These are phyloP conservation scores for Bruchidius siliquastri DNA, from an alignment of 2,888 invertebrate genomes.

Conservation along the genomic window DNA sequence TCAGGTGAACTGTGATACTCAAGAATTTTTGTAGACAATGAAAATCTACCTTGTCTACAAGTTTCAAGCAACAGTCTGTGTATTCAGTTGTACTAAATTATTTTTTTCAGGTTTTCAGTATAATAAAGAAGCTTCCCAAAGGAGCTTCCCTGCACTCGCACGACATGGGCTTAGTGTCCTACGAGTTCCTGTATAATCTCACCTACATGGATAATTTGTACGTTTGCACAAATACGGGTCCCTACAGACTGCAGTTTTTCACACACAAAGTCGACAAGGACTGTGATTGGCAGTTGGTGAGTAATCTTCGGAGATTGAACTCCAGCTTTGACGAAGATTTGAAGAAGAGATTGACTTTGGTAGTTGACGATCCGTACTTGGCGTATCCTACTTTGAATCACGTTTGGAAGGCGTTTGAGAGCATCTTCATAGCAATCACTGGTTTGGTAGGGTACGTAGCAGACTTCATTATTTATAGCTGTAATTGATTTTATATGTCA, in stretches of 20 bases:
- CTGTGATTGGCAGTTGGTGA: slow-evolving; percentile 28
- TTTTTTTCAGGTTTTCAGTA: slow-evolving; percentile 52
- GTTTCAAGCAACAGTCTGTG: no score
- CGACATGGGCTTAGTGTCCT: slow-evolving; percentile 58
- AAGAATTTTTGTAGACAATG: no score
- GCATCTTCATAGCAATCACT: slow-evolving; percentile 46
- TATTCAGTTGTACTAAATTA: no score
- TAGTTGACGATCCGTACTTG: slow-evolving; percentile 41
- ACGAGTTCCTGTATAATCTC: slow-evolving; percentile 57
- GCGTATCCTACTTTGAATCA: slow-evolving; percentile 41
- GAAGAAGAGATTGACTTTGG: slow-evolving; percentile 53
- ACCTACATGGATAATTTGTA: slow-evolving; percentile 50
- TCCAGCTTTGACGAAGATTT: slow-evolving; percentile 52
- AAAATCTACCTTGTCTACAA: no score
- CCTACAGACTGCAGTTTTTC: slow-evolving; percentile 13
- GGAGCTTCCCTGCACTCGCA: slow-evolving; percentile 67
- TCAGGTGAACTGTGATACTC: no score
- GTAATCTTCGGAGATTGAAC: slow-evolving; percentile 19
- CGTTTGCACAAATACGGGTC: slow-evolving; percentile 5
- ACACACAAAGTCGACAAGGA: slow-evolving; percentile 2
- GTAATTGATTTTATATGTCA: no score
- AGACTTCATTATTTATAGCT: no score
- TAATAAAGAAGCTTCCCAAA: slow-evolving; percentile 68
- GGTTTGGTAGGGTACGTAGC: slow-evolving; percentile 39
- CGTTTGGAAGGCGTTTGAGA: slow-evolving; percentile 53